Evolutionary conservation across 1,140 invertebrate species (phyloP).

Genomic region (Drosophila virilis): DNA sequence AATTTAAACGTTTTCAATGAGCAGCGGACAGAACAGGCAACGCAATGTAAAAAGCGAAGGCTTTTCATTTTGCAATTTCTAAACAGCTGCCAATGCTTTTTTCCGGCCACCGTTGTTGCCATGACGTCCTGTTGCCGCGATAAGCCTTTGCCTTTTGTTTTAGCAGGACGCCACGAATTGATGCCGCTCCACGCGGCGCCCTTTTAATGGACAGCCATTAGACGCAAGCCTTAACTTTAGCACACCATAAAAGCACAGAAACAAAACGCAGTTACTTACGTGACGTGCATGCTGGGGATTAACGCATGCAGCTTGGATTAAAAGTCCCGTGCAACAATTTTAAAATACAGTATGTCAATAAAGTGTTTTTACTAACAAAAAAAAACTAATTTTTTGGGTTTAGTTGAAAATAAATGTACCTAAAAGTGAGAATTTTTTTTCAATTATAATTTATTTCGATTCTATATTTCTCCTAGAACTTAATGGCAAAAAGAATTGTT

Average conservation of each 20-base stretch:
- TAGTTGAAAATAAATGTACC: no score
- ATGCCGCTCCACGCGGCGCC: constrained; percentile 3
- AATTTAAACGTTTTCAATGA: not conserved
- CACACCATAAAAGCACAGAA: constrained; percentile 15
- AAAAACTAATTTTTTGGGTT: no score
- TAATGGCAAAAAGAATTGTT: no score
- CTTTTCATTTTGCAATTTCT: constrained; percentile 41
- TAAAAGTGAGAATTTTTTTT: no score
- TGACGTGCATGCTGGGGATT: constrained; percentile 12
- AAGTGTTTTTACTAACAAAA: no score
- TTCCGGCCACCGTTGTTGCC: constrained; percentile 7
- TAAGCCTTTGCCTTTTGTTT: constrained; percentile 73
- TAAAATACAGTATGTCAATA: no score
- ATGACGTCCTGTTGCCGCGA: constrained; percentile 37
- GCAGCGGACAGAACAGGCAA: not conserved
- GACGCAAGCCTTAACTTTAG: constrained; percentile 19
- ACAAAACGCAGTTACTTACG: constrained; percentile 13
- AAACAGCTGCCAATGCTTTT: constrained; percentile 38
- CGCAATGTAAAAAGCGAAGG: constrained; percentile 21
- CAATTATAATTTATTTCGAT: no score
- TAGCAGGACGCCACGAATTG: constrained; percentile 8
- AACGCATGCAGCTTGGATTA: not conserved
- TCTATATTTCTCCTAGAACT: no score
- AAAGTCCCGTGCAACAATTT: not conserved
- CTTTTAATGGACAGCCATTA: constrained; percentile 29